Conservation (phyloP, 2,113 vertebrate species). For the Grammomys dolichurus region DNA sequence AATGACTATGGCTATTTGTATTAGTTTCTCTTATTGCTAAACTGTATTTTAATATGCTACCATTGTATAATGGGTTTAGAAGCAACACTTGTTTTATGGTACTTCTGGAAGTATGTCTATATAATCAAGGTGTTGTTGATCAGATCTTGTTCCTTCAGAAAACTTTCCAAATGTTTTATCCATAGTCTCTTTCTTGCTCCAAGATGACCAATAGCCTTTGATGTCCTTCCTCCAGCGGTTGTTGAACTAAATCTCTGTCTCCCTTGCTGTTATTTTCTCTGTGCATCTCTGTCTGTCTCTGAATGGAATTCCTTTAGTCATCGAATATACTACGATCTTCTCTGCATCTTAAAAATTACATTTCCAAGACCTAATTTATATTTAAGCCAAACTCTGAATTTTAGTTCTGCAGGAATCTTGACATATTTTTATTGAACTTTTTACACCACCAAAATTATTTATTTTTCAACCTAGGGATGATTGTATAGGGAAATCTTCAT, state of each 20-base stretch:
- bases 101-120: background rate
- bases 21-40: background rate
- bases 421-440: background rate
- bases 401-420: background rate
- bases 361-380: background rate
- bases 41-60: background rate
- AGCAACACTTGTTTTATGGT: background rate
- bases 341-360: background rate
- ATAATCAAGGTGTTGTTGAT: background rate
- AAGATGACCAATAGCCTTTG: background rate
- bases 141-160: background rate
- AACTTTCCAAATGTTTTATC: background rate
- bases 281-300: fast-evolving
- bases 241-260: background rate
- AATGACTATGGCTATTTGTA: background rate
- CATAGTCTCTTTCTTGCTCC: too few relatives aligned
- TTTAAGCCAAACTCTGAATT: background rate
- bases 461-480: background rate
- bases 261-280: background rate
- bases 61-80: background rate
- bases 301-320: background rate
- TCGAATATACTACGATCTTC: background rate
- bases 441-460: background rate
- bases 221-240: too few relatives aligned
- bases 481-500: background rate